Percentiles rank a stretch among this genome's conserved stretches.
These are phyloP conservation scores for Escarpia spicata DNA, from an alignment of 2,888 invertebrate species.

Conservation along the genomic window DNA sequence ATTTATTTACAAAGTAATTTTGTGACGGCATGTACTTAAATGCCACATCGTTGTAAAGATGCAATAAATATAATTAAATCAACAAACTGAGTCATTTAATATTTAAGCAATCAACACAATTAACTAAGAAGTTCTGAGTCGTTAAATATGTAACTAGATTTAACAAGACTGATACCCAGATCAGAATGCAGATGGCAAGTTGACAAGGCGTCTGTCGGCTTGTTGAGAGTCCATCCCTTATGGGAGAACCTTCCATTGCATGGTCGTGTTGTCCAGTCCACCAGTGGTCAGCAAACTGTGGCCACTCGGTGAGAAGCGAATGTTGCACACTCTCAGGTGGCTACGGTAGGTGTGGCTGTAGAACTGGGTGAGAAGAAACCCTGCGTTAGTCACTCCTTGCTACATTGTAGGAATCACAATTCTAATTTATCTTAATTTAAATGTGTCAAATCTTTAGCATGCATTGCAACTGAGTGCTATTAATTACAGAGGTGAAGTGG, in stretches of 20 bases:
- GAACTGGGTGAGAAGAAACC: slow-evolving; percentile 43
- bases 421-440: neutral
- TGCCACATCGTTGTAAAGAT: neutral
- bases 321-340: slow-evolving; percentile 47
- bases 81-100: neutral
- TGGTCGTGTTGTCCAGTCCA: slow-evolving; percentile 52
- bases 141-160: neutral
- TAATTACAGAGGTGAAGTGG: neutral
- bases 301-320: slow-evolving; percentile 49
- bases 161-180: too few relatives aligned
- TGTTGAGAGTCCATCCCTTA: neutral
- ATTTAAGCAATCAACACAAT: too few relatives aligned
- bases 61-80: neutral
- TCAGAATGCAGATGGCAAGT: too few relatives aligned
- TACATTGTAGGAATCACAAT: neutral
- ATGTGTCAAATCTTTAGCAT: neutral
- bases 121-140: neutral
- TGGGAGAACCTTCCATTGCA: slow-evolving; percentile 50
- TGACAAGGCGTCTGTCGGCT: too few relatives aligned
- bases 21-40: neutral
- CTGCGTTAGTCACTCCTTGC: neutral
- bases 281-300: slow-evolving; percentile 52
- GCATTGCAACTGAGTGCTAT: neutral
- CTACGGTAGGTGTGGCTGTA: slow-evolving; percentile 51
- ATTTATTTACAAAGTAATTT: neutral